Evolutionary conservation across 1,140 invertebrate genomes (phyloP).

Genomic region (Drosophila parvula): DNA sequence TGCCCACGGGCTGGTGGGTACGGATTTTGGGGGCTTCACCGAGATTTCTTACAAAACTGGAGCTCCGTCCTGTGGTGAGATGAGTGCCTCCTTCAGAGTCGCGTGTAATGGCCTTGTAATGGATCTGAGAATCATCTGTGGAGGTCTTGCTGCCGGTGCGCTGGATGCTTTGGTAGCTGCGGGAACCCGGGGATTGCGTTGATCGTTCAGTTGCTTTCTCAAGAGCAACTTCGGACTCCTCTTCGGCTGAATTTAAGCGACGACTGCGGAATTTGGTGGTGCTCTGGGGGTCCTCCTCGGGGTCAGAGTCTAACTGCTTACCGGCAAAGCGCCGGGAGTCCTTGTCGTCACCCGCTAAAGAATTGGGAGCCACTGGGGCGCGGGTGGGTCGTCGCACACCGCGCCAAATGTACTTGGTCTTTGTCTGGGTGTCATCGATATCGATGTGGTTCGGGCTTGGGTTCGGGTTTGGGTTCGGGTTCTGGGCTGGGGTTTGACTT

Average conservation of each 20-base stretch:
- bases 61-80: conserved; percentile 55
- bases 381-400: conserved; percentile 31
- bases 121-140: conserved; percentile 47
- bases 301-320: conserved; percentile 56
- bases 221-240: conserved; percentile 31
- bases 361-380: conserved; percentile 31
- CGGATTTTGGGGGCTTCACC: conserved; percentile 1
- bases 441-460: conserved; percentile 17
- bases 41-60: conserved; percentile 52
- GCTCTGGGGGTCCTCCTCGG: conserved; percentile 6
- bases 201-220: background rate
- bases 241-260: conserved; percentile 51
- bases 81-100: conserved; percentile 38
- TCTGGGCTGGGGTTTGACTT: conserved; percentile 50
- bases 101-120: conserved; percentile 61
- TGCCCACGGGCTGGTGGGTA: conserved; percentile 32
- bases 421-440: conserved; percentile 20
- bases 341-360: conserved; percentile 43
- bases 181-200: background rate
- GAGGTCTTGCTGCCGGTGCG: background rate
- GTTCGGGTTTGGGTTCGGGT: conserved; percentile 8
- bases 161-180: conserved; percentile 49
- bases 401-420: conserved; percentile 48
- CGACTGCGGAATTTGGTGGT: conserved; percentile 46
- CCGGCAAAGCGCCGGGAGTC: conserved; percentile 69